Evolutionary conservation across 2,888 invertebrate species (phyloP).

Genomic region (Alviniconcha strummeri): DNA sequence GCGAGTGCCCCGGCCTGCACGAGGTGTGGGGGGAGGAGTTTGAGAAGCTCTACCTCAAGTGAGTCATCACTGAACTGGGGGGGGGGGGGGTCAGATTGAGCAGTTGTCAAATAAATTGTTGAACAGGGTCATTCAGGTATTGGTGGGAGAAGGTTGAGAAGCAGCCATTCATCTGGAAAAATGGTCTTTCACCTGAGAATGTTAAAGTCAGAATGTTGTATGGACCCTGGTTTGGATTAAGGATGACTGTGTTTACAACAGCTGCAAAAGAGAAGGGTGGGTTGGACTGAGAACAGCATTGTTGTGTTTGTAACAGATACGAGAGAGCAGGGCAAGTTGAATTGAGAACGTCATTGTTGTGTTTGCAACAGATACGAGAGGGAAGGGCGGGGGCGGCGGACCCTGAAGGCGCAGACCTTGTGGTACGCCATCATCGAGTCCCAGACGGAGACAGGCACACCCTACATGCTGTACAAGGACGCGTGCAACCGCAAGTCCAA

Average conservation of each 20-base stretch:
- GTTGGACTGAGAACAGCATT: too few species aligned
- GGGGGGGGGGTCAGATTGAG: not conserved
- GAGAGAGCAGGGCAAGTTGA: too few species aligned
- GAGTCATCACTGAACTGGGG: conserved; percentile 43
- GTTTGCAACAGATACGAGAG: conserved; percentile 82
- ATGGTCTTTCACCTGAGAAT: too few species aligned
- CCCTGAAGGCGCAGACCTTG: conserved; percentile 85
- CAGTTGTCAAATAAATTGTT: too few species aligned
- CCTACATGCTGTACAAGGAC: conserved; percentile 90
- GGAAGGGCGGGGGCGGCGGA: conserved; percentile 71
- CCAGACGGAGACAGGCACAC: conserved; percentile 98
- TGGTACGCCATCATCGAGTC: conserved; percentile 95
- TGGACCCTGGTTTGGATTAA: too few species aligned
- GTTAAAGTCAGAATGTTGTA: too few species aligned
- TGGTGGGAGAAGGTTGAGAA: not conserved
- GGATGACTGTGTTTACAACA: too few species aligned
- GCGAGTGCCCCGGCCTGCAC: conserved; percentile 90
- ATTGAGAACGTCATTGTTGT: too few species aligned
- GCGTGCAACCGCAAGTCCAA: conserved; percentile 97
- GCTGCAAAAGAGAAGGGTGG: too few species aligned
- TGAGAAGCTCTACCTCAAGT: conserved; percentile 87
- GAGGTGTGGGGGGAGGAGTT: conserved; percentile 98
- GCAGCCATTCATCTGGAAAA: too few species aligned
- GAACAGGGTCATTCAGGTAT: not conserved
- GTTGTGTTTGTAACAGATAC: too few species aligned